A percentile compares a stretch with the other conserved stretches of the same genome.
Evolutionary conservation across 1,140 invertebrate genomes (phyloP).

Genomic region (Lanistes nyassanus): DNA sequence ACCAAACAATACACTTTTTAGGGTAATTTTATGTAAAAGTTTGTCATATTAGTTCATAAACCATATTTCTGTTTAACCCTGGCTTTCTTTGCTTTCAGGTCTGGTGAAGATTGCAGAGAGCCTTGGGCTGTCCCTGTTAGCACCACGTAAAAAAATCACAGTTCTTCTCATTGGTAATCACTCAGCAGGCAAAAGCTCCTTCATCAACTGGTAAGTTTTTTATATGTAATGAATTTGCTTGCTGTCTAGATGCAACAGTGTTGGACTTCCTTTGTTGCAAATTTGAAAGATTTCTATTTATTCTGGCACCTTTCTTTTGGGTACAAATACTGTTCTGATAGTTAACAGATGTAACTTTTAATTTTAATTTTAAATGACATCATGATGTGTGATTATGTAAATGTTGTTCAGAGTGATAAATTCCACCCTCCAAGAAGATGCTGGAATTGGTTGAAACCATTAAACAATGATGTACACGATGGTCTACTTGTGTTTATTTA

Average conservation of each 20-base stretch:
- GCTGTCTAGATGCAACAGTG: not conserved
- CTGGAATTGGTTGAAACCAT: too few relatives aligned
- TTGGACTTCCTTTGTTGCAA: not conserved
- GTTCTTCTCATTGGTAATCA: conserved; percentile 75
- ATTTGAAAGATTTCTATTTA: not conserved
- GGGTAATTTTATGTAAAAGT: too few relatives aligned
- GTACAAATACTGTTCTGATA: too few relatives aligned
- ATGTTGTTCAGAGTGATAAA: too few relatives aligned
- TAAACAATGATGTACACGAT: not conserved
- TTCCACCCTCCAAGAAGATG: too few relatives aligned
- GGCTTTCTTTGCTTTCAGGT: conserved; percentile 60
- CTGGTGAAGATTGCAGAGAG: conserved; percentile 70
- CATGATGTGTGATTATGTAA: not conserved
- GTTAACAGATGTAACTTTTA: too few relatives aligned
- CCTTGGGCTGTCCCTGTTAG: conserved; percentile 68
- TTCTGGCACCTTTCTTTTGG: not conserved
- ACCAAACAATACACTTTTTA: too few relatives aligned
- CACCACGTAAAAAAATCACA: conserved; percentile 74
- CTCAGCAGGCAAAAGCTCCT: conserved; percentile 75
- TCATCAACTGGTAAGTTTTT: conserved; percentile 74
- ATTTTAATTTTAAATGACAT: not conserved
- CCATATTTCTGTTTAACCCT: not conserved
- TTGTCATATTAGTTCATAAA: not conserved
- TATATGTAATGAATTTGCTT: not conserved
- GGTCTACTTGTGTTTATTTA: not conserved